phyloP scores from a whole-genome alignment of 1,140 invertebrate genomes.

The Acromyrmex echinatior region DNA sequence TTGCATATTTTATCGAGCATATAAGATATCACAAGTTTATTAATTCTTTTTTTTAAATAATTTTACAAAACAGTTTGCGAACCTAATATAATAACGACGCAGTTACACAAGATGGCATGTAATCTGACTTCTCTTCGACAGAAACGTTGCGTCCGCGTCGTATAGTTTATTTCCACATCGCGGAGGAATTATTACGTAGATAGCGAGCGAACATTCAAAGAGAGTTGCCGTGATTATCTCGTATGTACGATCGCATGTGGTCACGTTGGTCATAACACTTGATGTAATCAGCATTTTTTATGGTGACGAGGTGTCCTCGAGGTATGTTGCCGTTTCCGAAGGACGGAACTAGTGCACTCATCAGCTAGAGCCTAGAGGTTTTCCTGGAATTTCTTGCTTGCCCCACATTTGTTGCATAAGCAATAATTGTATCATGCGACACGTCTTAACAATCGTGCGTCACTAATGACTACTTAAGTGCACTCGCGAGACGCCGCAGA shows the following conservation, averaged over 20 bases:
- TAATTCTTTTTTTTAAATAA: neutral
- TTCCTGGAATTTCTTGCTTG: constrained; percentile 45
- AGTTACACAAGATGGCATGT: neutral
- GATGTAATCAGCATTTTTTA: constrained; percentile 9
- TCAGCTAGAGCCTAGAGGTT: neutral
- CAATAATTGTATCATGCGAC: constrained; percentile 54
- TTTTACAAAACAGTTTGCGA: constrained; percentile 27
- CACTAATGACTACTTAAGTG: constrained; percentile 19
- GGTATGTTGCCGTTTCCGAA: neutral
- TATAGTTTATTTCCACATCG: neutral
- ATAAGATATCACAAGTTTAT: constrained; percentile 23
- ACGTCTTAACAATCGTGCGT: constrained; percentile 36
- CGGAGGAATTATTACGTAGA: neutral
- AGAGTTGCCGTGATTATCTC: neutral
- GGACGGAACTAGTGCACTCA: neutral
- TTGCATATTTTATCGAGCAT: neutral
- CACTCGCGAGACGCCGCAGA: neutral
- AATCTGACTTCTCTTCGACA: neutral
- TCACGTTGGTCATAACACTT: neutral
- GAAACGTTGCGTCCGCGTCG: neutral
- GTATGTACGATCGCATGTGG: neutral
- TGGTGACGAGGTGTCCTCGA: neutral
- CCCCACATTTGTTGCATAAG: constrained; percentile 45
- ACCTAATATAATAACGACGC: constrained; percentile 1
- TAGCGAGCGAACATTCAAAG: neutral